Conservation (phyloP, 2,888 invertebrate genomes). For the Harpalus rufipes region DNA sequence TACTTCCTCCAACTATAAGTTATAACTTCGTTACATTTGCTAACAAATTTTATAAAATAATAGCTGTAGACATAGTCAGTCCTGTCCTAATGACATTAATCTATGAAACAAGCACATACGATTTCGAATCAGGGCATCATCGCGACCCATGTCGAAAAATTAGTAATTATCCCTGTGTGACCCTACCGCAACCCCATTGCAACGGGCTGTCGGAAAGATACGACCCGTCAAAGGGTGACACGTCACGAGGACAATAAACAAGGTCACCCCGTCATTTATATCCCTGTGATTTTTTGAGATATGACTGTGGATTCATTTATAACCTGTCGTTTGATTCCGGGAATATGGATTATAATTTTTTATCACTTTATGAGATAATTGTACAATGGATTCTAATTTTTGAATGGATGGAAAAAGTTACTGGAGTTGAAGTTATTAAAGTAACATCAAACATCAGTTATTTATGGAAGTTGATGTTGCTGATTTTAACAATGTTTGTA, state of each 20-base stretch:
- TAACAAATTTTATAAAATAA: too few species aligned
- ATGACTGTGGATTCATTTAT: slow-evolving; percentile 1
- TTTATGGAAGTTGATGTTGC: not conserved
- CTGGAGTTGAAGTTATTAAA: not conserved
- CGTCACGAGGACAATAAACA: slow-evolving; percentile 18
- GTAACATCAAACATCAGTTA: not conserved
- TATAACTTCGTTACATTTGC: too few species aligned
- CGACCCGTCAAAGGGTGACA: slow-evolving; percentile 10
- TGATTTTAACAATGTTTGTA: not conserved
- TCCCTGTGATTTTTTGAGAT: slow-evolving; percentile 11
- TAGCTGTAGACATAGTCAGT: too few species aligned
- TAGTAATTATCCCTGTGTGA: not conserved
- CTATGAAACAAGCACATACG: not conserved
- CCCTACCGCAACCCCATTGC: not conserved
- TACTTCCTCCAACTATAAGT: too few species aligned
- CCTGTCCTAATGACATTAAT: too few species aligned
- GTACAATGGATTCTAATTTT: not conserved
- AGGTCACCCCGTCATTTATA: slow-evolving; percentile 1
- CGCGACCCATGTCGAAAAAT: not conserved
- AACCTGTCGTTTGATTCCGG: not conserved
- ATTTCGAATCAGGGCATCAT: not conserved
- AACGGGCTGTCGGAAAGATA: not conserved
- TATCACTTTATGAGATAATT: not conserved
- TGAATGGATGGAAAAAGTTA: not conserved
- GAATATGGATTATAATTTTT: not conserved